These are phyloP conservation scores for Chlorops oryzae DNA, from an alignment of 1,140 invertebrate genomes.

Conservation along the genomic window DNA sequence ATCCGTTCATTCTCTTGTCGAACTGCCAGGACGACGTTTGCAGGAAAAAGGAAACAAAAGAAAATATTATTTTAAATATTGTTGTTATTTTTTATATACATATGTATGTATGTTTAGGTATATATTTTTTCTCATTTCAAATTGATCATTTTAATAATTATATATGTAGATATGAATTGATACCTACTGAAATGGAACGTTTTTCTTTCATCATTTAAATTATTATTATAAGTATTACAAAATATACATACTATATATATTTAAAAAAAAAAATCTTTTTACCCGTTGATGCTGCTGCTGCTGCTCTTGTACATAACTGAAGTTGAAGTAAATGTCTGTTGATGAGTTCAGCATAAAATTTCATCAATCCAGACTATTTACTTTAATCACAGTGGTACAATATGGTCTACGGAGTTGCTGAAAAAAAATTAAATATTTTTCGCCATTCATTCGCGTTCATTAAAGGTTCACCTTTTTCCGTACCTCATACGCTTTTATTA, in stretches of 20 bases:
- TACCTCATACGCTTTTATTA: not conserved
- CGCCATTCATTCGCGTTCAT: too few relatives aligned
- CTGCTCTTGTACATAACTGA: slow-evolving; percentile 42
- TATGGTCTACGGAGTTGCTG: not conserved
- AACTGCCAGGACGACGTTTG: slow-evolving; percentile 26
- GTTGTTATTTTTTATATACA: not conserved
- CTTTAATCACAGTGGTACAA: slow-evolving; percentile 45
- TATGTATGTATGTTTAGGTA: not conserved
- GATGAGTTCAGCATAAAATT: slow-evolving; percentile 44
- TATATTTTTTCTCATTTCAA: not conserved
- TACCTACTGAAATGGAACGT: slow-evolving; percentile 40
- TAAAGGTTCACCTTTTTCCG: too few relatives aligned
- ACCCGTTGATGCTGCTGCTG: slow-evolving; percentile 27
- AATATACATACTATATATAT: not conserved
- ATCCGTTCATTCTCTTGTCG: slow-evolving; percentile 45
- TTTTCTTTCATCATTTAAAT: slow-evolving; percentile 9
- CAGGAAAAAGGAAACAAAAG: slow-evolving; percentile 11
- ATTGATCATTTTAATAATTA: slow-evolving; percentile 5
- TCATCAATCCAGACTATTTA: slow-evolving; percentile 49
- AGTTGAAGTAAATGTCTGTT: slow-evolving; percentile 48
- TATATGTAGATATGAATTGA: too few relatives aligned
- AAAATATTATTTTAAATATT: slow-evolving; percentile 7
- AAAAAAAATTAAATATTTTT: not conserved
- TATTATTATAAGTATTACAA: not conserved
- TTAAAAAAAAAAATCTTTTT: not conserved